A percentile compares a stretch with the other conserved stretches of the same genome.
Conservation (phyloP, 2,113 vertebrate genomes). For the Solenodon paradoxus region DNA sequence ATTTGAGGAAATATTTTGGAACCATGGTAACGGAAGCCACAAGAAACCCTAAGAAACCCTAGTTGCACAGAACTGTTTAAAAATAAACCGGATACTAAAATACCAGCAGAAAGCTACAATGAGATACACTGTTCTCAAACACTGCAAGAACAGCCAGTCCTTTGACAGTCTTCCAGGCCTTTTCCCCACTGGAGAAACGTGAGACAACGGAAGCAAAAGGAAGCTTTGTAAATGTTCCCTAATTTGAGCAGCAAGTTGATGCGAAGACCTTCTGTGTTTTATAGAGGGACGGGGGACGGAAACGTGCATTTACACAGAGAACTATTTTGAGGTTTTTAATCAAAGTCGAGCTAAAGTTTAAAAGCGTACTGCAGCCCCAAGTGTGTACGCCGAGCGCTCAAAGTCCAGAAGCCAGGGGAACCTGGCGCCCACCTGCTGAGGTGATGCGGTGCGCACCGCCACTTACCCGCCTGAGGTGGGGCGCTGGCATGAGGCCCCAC, state of each 20-base stretch:
- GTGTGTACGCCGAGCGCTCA: not conserved
- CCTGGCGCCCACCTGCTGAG: too few relatives aligned
- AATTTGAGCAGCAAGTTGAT: not conserved
- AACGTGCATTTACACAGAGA: not conserved
- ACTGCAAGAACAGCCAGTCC: conserved; percentile 72
- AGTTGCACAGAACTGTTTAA: conserved; percentile 77
- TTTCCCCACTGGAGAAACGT: conserved; percentile 14
- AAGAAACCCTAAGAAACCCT: conserved; percentile 74
- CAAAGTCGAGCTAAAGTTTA: not conserved
- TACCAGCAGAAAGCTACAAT: conserved; percentile 74
- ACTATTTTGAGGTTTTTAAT: not conserved
- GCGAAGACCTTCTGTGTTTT: not conserved
- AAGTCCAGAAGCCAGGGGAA: too few relatives aligned
- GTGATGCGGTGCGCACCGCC: too few relatives aligned
- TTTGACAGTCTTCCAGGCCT: conserved; percentile 70
- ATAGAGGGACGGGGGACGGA: not conserved
- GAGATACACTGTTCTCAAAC: conserved; percentile 79
- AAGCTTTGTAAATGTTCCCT: not conserved
- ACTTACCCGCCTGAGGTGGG: too few relatives aligned
- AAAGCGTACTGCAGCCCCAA: not conserved
- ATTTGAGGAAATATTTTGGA: conserved; percentile 82
- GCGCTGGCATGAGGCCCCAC: too few relatives aligned
- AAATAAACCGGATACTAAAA: conserved; percentile 82
- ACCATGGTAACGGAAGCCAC: conserved; percentile 83
- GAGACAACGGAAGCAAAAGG: conserved; percentile 32